Percentiles rank a stretch among this genome's conserved stretches.
phyloP scores from a whole-genome alignment of 1,140 invertebrate genomes.

The Drosophila mojavensis region DNA sequence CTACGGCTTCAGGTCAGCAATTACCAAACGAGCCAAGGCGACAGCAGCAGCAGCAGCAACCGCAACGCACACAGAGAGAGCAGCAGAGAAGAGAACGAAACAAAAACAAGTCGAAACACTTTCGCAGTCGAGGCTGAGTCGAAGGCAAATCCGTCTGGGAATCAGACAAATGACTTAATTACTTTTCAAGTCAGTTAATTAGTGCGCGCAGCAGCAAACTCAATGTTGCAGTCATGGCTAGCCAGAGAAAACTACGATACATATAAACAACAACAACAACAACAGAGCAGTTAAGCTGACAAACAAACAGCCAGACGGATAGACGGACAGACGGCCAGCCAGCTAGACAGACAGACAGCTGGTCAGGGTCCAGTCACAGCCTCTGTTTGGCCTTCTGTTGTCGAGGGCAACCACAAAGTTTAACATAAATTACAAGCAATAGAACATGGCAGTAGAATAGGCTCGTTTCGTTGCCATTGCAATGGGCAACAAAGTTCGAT shows the following conservation, averaged over 20 bases:
- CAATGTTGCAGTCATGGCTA: slow-evolving; percentile 38
- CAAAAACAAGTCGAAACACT: slow-evolving; percentile 43
- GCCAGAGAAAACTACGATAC: slow-evolving; percentile 37
- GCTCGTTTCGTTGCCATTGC: slow-evolving; percentile 9
- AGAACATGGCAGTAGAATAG: slow-evolving; percentile 18
- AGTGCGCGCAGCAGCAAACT: slow-evolving; percentile 57
- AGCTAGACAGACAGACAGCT: neutral
- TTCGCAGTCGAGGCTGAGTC: slow-evolving; percentile 10
- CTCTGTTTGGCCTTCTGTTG: neutral
- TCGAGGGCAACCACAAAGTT: slow-evolving; percentile 49
- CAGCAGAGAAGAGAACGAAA: neutral
- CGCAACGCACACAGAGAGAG: neutral
- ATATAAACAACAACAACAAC: slow-evolving; percentile 2
- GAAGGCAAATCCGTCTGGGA: slow-evolving; percentile 61
- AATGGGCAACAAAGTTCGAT: slow-evolving; percentile 15
- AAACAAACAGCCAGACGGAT: neutral
- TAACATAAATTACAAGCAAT: slow-evolving; percentile 73
- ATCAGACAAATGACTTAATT: slow-evolving; percentile 80
- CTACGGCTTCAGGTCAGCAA: slow-evolving; percentile 54
- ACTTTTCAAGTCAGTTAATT: slow-evolving; percentile 81
- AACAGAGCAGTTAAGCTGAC: slow-evolving; percentile 19
- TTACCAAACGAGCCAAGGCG: slow-evolving; percentile 44
- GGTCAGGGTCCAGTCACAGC: slow-evolving; percentile 13
- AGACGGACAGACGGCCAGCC: slow-evolving; percentile 13
- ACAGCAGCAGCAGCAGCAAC: slow-evolving; percentile 10